Evolutionary conservation across 1,140 invertebrate species (phyloP), one percentile per base, ranked within the genome.

Genomic region (Achatina immaculata): DNA sequence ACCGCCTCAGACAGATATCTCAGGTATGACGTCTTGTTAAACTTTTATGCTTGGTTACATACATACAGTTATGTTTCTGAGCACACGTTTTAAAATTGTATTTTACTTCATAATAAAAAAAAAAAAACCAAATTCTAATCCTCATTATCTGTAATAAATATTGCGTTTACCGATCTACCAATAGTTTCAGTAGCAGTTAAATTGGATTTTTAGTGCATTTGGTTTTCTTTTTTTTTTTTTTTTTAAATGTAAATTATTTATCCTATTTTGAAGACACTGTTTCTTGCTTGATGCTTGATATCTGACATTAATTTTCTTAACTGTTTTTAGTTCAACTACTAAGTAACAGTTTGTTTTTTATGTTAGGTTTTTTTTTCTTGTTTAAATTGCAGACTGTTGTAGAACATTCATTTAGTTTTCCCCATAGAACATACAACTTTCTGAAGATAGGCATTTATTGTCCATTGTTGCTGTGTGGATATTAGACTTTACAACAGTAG

Each of bases 1-100:
- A 95, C 82, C 93, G 96, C 75, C 93, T 95, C 51, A 90, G 94
- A 78, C 91, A 93, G 83, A 91, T 93, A 74, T 92, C 92, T 65
- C 83, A 83, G 80, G 80, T 83, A 81, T 2, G 66, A 24, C 62
- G 24, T 38, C 42, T 58, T 73, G 7, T 38, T 62, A 6, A 51
- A 45, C 1, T 45, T 0, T 16, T 69, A n/a, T 11, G 0, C 21
- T 42, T 9, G 14, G 38, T 28, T 24, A 24, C 3, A 62, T 28
- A 9, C n/a, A 42, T 21, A 21, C 0, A 16, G 9, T 45, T 80
- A 31, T 79, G 48, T 42, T 80, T 34, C 45, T 11, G 42, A 31
- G 9, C 43, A 28, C 45, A 51, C 14, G 36, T 34, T n/a, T 21
- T 78, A 28, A 43, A 2, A 16, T 65, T 62, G n/a, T 78, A 38